Base-by-base conservation (phyloP, 2,888 invertebrate genomes). In the Erpobdella octoculata region DNA sequence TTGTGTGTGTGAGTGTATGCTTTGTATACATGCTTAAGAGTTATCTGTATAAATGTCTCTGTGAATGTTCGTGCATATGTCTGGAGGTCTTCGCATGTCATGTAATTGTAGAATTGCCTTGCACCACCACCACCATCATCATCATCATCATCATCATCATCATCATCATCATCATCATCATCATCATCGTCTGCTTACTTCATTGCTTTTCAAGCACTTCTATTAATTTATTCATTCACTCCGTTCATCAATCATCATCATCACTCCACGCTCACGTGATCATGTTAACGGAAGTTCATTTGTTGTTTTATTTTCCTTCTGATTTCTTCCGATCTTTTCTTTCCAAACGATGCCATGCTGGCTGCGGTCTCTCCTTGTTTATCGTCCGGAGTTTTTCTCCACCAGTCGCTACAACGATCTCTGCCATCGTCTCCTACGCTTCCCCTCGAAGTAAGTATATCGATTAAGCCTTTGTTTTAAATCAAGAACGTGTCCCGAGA, bases 151-250 rank as follows among this genome's bases (percentile, higher is more conserved):
- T 48, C 48, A 53, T 68, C 36, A 48, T 31, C 18, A 35, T 15
- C 33, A 8, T 68, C 33, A 68, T 68, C 53, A 66, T 38, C 66
- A 38, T 66, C 66, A 66, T 66, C 25, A 41, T 25, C 66, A 66
- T 37, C 66, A 66, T 66, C 41, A 66, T n/a, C n/a, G n/a, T n/a
- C n/a, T n/a, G n/a, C n/a, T n/a, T n/a, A n/a, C n/a, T n/a, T n/a
- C n/a, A n/a, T n/a, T n/a, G n/a, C n/a, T n/a, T n/a, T n/a, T n/a
- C n/a, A n/a, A n/a, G n/a, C n/a, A n/a, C n/a, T n/a, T n/a, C n/a
- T n/a, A n/a, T n/a, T n/a, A n/a, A n/a, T n/a, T n/a, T n/a, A n/a
- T n/a, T n/a, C n/a, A n/a, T n/a, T n/a, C n/a, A n/a, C n/a, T n/a
- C n/a, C n/a, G n/a, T n/a, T n/a, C n/a, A n/a, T 66, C 41, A 41